phyloP scores from a whole-genome alignment of 2,888 invertebrate species.

The Agriotes lineatus region DNA sequence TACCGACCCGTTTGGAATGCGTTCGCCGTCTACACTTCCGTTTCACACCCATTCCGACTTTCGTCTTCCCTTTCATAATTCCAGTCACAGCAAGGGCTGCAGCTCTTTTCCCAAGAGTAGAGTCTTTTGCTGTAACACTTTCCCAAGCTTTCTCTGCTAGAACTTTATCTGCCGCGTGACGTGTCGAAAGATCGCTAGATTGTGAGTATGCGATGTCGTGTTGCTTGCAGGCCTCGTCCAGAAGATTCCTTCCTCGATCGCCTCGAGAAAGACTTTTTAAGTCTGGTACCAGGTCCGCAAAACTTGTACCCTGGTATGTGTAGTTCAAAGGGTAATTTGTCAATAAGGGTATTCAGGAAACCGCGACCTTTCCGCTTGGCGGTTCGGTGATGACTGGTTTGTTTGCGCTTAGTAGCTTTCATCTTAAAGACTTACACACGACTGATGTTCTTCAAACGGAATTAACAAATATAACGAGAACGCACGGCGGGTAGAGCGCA shows the following conservation, averaged over 20 bases:
- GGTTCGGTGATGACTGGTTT: no score
- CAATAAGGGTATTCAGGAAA: conserved; percentile 45
- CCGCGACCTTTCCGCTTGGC: no score
- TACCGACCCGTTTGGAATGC: no score
- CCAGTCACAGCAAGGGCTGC: conserved; percentile 38
- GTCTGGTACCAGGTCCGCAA: not conserved
- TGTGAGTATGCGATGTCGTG: conserved; percentile 52
- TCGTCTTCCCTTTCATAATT: conserved; percentile 56
- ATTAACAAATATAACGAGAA: no score
- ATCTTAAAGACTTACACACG: no score
- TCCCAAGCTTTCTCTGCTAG: conserved; percentile 51
- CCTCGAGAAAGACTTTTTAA: conserved; percentile 49
- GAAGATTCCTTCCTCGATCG: conserved; percentile 51
- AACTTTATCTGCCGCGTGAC: conserved; percentile 52
- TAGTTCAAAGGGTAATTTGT: no score
- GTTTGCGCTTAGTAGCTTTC: no score
- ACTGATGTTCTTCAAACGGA: no score
- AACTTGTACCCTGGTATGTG: no score
- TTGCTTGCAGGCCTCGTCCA: no score
- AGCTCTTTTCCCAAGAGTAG: conserved; percentile 46
- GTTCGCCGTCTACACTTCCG: no score
- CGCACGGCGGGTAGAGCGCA: no score
- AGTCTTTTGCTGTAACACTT: conserved; percentile 48
- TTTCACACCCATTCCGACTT: conserved; percentile 52
- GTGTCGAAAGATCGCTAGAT: conserved; percentile 27